Percentiles rank a stretch among this genome's conserved stretches.
Evolutionary conservation across 2,888 invertebrate species (phyloP).

Genomic region (Embidobia sp.): DNA sequence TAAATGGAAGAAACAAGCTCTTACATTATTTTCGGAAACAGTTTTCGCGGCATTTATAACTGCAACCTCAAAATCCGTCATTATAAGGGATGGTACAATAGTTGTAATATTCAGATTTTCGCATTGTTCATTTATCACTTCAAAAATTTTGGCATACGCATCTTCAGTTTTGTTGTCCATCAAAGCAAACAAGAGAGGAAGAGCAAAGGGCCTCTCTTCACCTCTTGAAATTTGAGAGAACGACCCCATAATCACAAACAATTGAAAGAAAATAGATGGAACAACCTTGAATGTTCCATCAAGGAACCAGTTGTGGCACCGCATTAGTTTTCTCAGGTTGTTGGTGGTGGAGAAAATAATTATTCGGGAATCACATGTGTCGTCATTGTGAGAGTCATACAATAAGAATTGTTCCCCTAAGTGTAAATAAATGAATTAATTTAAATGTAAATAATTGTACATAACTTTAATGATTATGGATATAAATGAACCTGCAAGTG

Average conservation of each 20-base stretch:
- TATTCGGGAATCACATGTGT: background rate
- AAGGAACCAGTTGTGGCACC: background rate
- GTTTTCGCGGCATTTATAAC: background rate
- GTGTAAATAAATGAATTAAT: too few species aligned
- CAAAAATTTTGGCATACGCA: background rate
- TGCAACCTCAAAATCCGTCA: background rate
- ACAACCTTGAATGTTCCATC: background rate
- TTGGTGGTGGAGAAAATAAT: background rate
- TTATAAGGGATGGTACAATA: background rate
- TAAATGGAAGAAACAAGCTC: background rate
- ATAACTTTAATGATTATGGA: too few species aligned
- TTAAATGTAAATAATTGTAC: too few species aligned
- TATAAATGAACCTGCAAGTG: too few species aligned
- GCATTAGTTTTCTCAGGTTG: background rate
- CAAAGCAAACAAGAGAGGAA: background rate
- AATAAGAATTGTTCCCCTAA: too few species aligned
- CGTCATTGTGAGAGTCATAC: too few species aligned
- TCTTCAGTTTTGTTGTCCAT: background rate
- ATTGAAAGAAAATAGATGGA: background rate
- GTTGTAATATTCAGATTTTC: too few species aligned
- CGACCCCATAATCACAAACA: background rate
- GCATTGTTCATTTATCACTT: too few species aligned
- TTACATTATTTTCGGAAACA: background rate
- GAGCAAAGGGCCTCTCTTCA: background rate
- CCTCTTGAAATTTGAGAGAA: background rate